Evolutionary conservation across 1,140 invertebrate genomes (phyloP).

Genomic region (Cotesia typhae): DNA sequence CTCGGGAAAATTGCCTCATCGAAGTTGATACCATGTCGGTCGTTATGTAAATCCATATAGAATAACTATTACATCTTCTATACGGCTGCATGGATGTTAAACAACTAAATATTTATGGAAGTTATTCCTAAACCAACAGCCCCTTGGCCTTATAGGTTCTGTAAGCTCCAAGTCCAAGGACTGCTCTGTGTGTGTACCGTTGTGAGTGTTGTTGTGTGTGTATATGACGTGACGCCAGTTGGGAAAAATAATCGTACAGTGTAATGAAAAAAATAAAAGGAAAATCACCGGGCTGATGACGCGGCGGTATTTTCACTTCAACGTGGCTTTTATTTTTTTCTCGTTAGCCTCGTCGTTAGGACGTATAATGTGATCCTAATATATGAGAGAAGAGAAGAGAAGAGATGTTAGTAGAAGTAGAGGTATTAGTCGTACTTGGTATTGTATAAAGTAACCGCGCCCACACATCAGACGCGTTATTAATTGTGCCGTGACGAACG

Average conservation of each 20-base stretch:
- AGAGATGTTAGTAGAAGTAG: too few species aligned
- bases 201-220: not conserved
- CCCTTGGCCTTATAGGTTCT: too few species aligned
- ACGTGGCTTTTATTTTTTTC: constrained; percentile 49
- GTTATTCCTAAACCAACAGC: constrained; percentile 5
- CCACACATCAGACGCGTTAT: constrained; percentile 42
- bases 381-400: too few species aligned
- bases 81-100: not conserved
- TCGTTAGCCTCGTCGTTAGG: constrained; percentile 48
- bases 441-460: constrained; percentile 8
- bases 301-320: constrained; percentile 2
- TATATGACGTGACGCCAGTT: not conserved
- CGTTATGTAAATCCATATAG: constrained; percentile 31
- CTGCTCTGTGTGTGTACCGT: too few species aligned
- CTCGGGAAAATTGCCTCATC: constrained; percentile 26
- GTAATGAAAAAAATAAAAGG: constrained; percentile 1
- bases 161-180: too few species aligned
- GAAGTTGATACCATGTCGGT: constrained; percentile 20
- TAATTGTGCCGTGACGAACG: constrained; percentile 54
- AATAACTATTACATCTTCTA: not conserved
- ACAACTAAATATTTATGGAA: constrained; percentile 16
- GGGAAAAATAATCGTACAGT: constrained; percentile 3
- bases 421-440: too few species aligned
- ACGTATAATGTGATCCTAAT: constrained; percentile 39
- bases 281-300: constrained; percentile 23